Evolutionary conservation across 2,113 vertebrate species (phyloP).

Genomic region (Psophia crepitans): DNA sequence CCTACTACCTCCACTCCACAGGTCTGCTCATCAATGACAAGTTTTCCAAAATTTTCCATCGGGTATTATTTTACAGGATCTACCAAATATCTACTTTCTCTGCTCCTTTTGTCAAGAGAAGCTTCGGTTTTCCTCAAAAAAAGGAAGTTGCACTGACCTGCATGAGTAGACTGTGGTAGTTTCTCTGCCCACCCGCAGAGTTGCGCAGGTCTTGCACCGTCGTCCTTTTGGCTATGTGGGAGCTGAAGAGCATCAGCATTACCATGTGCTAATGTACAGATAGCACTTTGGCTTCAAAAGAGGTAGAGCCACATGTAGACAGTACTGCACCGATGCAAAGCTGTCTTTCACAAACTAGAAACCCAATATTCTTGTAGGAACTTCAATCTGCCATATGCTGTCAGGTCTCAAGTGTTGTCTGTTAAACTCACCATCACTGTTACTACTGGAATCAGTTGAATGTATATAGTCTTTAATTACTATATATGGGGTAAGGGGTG

Average conservation of each 20-base stretch:
- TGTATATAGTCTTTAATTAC: neutral
- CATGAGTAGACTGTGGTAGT: rapidly evolving
- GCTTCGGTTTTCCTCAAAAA: rapidly evolving
- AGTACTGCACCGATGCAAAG: neutral
- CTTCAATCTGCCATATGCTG: neutral
- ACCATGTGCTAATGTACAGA: too few relatives aligned
- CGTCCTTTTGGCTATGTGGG: rapidly evolving
- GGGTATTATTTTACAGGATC: neutral
- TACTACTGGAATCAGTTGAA: neutral
- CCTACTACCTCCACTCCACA: neutral
- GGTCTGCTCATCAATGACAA: rapidly evolving
- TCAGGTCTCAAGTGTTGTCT: neutral
- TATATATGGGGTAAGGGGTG: neutral
- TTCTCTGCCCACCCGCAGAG: neutral
- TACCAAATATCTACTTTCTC: neutral
- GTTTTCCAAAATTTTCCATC: neutral
- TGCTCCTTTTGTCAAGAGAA: neutral
- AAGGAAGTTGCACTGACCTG: neutral
- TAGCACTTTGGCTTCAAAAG: neutral
- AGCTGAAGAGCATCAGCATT: neutral
- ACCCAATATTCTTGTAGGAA: neutral
- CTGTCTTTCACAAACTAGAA: neutral
- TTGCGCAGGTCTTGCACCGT: rapidly evolving
- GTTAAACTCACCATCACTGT: neutral
- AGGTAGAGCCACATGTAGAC: neutral